Conservation (phyloP, 2,888 invertebrate species). For the Tiphia femorata region DNA sequence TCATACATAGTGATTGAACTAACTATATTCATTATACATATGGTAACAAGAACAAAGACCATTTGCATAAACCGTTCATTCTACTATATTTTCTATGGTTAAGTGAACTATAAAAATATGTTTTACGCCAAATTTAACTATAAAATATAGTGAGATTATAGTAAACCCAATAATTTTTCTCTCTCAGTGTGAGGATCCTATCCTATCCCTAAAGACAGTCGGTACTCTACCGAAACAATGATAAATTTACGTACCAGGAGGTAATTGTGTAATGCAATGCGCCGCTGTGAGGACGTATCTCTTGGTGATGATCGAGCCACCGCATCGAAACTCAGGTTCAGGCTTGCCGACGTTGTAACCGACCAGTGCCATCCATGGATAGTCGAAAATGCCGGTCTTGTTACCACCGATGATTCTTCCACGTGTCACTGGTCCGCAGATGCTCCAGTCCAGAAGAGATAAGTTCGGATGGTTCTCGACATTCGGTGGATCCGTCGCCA, state of each 20-base stretch:
- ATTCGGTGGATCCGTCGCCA: constrained; percentile 54
- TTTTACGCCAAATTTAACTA: too few relatives aligned
- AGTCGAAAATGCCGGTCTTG: constrained; percentile 74
- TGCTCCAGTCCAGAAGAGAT: constrained; percentile 58
- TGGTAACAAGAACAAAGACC: too few relatives aligned
- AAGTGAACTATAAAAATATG: too few relatives aligned
- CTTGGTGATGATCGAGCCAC: constrained; percentile 72
- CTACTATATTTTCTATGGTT: too few relatives aligned
- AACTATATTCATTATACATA: too few relatives aligned
- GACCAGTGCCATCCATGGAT: constrained; percentile 84
- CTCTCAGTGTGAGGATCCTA: too few relatives aligned
- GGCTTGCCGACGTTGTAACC: constrained; percentile 69
- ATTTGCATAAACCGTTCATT: too few relatives aligned
- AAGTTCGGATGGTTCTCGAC: constrained; percentile 67
- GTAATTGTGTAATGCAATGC: constrained; percentile 70
- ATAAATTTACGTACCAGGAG: constrained; percentile 42
- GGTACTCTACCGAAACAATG: too few relatives aligned
- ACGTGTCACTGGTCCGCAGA: constrained; percentile 73
- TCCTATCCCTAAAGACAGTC: too few relatives aligned
- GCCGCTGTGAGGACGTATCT: constrained; percentile 74
- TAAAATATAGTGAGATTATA: too few relatives aligned
- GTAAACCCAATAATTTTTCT: too few relatives aligned
- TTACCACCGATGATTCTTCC: constrained; percentile 76
- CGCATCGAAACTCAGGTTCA: constrained; percentile 54
- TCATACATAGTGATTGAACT: too few relatives aligned